Base-by-base conservation (phyloP, 1,140 invertebrate genomes). In the Drosophila lini region DNA sequence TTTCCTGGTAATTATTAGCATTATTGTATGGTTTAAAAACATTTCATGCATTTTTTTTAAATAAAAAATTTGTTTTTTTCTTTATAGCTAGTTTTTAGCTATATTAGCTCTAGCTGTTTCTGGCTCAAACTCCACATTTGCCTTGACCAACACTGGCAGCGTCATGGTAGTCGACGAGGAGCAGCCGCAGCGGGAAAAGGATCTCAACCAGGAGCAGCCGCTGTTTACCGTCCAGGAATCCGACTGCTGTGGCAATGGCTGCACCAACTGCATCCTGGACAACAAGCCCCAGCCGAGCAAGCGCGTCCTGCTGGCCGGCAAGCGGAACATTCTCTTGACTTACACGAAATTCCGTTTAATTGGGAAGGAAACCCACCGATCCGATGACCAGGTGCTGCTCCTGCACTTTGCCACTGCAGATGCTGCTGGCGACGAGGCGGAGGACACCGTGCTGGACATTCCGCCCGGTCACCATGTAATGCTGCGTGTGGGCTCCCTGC, bases 231-330 rank as follows among this genome's bases (percentile, higher is more conserved):
- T 65, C 19, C 45, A 63, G 38, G 67, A 63, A 16, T 78, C 45
- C 8, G 91, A 92, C 22, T 92, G 91, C 48, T 92, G 91, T 25
- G 91, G 91, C 48, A 92, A 92, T 81, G 91, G 91, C 16, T 92
- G 91, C 65, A 74, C 80, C 15, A 92, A 92, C 57, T 92, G 91
- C 71, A 86, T 92, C n/a, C 58, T 92, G 22, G 76, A 92, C 67
- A 73, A 81, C 31, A 81, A 76, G 7, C 76, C 78, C 13, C 64
- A 57, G 40, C 67, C 75, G 0, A 90, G 70, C 19, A 38, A 57
- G 10, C 74, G 71, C 28, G 74, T 78, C 7, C 50, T 76, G 25
- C 15, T 91, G 25, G 48, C 71, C 13, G 82, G 74, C 8, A 91
- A 92, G 44, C 44, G 48, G 0, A 92, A 92, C 56, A 62, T 90